Conservation (phyloP, 2,888 invertebrate genomes). For the Panzeria rudis region DNA sequence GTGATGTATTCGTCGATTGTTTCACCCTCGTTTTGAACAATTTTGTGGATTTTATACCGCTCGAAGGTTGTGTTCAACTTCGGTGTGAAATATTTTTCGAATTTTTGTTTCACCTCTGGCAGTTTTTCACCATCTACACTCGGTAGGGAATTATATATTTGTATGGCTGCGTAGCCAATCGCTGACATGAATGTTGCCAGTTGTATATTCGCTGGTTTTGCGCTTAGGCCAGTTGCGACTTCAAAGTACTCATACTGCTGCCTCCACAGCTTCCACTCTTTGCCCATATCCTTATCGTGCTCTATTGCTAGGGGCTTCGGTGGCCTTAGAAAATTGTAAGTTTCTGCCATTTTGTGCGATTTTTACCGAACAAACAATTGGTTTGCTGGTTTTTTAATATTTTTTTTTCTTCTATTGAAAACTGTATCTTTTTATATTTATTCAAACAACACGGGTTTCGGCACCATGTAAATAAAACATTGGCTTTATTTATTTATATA, state of each 20-base stretch:
- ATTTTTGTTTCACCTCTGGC: not conserved
- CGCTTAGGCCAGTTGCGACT: conserved; percentile 7
- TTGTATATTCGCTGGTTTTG: not conserved
- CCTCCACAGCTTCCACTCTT: too few species aligned
- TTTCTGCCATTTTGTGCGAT: not conserved
- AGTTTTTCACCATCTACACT: not conserved
- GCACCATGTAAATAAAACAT: conserved; percentile 14
- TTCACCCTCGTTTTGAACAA: too few species aligned
- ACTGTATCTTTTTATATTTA: not conserved
- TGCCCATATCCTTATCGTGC: conserved; percentile 19
- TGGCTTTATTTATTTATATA: too few species aligned
- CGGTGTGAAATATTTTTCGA: too few species aligned
- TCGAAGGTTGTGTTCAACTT: too few species aligned
- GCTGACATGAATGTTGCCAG: too few species aligned
- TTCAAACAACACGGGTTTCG: not conserved
- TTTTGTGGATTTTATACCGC: too few species aligned
- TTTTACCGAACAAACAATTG: not conserved
- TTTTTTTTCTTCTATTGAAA: too few species aligned
- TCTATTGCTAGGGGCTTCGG: conserved; percentile 8
- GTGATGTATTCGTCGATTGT: too few species aligned
- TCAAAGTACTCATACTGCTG: conserved; percentile 30
- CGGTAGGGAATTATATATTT: conserved; percentile 7
- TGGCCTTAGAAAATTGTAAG: conserved; percentile 6
- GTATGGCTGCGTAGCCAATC: conserved; percentile 12
- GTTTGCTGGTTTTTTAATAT: not conserved